A percentile compares a stretch with the other conserved stretches of the same genome.
phyloP scores from a whole-genome alignment of 2,888 invertebrate genomes.

The Lasioglossum figueresi region DNA sequence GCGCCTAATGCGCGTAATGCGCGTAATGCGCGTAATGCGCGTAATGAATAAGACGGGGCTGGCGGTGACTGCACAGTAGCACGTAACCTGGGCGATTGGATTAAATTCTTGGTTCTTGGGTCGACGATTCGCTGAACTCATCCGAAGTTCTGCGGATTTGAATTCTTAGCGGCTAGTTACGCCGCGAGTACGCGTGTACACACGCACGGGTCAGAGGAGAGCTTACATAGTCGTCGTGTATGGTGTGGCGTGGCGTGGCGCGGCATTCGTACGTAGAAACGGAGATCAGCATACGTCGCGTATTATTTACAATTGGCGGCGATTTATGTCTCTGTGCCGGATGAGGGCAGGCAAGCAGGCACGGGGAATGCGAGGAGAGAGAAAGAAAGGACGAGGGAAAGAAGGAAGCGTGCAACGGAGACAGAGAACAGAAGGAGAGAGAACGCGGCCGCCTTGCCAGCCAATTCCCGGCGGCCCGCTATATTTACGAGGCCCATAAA shows the following conservation, averaged over 20 bases:
- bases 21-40: too few species aligned
- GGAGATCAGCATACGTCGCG: conserved; percentile 81
- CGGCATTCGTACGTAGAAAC: conserved; percentile 63
- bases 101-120: background rate
- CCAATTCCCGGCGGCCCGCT: conserved; percentile 83
- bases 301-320: conserved; percentile 82
- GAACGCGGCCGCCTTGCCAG: conserved; percentile 80
- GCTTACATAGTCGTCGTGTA: background rate
- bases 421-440: conserved; percentile 64
- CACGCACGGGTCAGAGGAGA: background rate
- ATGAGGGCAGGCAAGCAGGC: conserved; percentile 70
- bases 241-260: background rate
- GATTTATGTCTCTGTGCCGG: conserved; percentile 79
- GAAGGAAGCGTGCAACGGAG: background rate
- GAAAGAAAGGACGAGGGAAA: conserved; percentile 45
- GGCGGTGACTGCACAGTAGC: too few species aligned
- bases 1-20: too few species aligned
- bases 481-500: conserved; percentile 84
- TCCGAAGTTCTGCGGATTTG: conserved; percentile 33
- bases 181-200: conserved; percentile 9
- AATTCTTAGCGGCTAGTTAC: conserved; percentile 43
- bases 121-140: conserved; percentile 30
- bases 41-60: too few species aligned
- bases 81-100: background rate
- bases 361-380: conserved; percentile 57